A percentile compares a stretch with the other conserved stretches of the same genome.
These are phyloP conservation scores for Mustela nigripes DNA, from an alignment of 2,113 vertebrate species.

Conservation along the genomic window DNA sequence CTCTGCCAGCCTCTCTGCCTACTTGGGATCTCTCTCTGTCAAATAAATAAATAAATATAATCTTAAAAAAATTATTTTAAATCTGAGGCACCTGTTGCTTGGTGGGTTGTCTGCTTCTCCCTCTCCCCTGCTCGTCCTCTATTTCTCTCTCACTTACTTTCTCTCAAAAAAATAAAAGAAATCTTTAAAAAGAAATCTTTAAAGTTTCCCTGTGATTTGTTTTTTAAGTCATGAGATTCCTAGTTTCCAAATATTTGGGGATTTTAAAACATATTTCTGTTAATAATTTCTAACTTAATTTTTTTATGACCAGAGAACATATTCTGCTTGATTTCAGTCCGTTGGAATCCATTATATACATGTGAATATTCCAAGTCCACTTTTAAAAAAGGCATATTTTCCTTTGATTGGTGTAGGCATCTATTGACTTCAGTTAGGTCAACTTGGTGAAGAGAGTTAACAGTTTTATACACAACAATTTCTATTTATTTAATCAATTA, in stretches of 20 bases:
- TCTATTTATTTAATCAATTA: constrained; percentile 25
- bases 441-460: background rate
- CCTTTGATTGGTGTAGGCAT: background rate
- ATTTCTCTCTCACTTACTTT: background rate
- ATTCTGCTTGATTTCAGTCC: background rate
- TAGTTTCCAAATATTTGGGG: constrained; percentile 1
- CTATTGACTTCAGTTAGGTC: background rate
- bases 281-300: constrained; percentile 24
- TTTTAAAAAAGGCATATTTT: background rate
- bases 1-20: too few relatives aligned
- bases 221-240: background rate
- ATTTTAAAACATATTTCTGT: background rate
- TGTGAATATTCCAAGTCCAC: background rate
- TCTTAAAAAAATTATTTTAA: background rate
- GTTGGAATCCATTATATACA: constrained; percentile 8
- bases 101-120: too few relatives aligned
- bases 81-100: background rate
- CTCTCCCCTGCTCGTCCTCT: background rate
- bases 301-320: background rate
- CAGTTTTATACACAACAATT: background rate
- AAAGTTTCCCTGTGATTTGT: background rate
- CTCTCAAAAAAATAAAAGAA: too few relatives aligned
- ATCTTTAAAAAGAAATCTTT: background rate
- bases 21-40: too few relatives aligned
- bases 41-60: too few relatives aligned